phyloP scores from a whole-genome alignment of 1,140 invertebrate genomes.

The Saccostrea cuccullata region DNA sequence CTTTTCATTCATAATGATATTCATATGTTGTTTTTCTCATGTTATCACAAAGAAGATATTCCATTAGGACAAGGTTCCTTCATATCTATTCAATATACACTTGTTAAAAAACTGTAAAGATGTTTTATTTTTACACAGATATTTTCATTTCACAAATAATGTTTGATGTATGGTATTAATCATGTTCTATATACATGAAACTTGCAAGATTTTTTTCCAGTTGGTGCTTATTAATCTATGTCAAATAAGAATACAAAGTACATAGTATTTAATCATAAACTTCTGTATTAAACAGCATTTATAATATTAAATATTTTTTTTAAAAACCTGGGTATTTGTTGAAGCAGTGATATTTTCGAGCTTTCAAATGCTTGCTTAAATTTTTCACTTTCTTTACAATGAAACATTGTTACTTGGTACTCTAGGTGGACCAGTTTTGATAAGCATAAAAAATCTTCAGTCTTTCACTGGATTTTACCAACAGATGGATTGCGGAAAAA shows the following conservation, averaged over 20 bases:
- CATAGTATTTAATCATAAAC: background rate
- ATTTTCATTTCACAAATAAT: background rate
- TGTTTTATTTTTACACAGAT: slow-evolving; percentile 24
- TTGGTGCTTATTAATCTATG: slow-evolving; percentile 9
- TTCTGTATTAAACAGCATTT: background rate
- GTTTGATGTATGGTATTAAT: background rate
- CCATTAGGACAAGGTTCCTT: background rate
- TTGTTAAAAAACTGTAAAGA: slow-evolving; percentile 11
- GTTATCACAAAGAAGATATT: background rate
- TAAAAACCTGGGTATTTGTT: too few species aligned
- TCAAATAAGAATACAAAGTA: background rate
- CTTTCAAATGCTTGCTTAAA: too few species aligned
- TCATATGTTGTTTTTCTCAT: background rate
- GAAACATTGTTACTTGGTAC: too few species aligned
- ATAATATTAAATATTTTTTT: background rate
- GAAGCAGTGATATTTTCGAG: too few species aligned
- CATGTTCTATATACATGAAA: background rate
- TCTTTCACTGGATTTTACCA: too few species aligned
- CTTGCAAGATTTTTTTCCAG: background rate
- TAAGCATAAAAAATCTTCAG: too few species aligned
- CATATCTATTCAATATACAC: slow-evolving; percentile 12
- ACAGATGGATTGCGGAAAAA: too few species aligned
- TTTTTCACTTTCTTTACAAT: too few species aligned
- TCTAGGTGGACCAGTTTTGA: too few species aligned
- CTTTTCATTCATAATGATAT: background rate